Conservation (phyloP, 2,797 vertebrate species). For the Masticophis lateralis region DNA sequence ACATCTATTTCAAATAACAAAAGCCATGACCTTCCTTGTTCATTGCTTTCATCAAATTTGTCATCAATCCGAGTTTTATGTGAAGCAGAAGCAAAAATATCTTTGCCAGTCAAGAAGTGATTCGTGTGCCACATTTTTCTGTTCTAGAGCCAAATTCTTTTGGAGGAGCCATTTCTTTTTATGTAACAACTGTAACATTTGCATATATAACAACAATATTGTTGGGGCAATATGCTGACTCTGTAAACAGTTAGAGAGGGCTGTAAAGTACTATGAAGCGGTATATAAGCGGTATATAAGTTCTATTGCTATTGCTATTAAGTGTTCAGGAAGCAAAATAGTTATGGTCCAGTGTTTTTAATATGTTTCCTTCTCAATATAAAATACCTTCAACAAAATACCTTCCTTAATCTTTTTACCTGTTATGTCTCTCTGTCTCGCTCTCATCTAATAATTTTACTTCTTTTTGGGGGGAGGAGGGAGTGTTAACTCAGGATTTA, state of each 20-base stretch:
- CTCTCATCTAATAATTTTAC: neutral
- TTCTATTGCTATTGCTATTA: neutral
- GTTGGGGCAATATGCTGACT: no score
- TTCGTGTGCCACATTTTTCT: neutral
- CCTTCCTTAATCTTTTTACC: neutral
- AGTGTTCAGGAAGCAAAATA: neutral
- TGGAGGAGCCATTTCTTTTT: neutral
- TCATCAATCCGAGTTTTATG: no score
- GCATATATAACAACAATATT: neutral
- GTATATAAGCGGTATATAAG: no score
- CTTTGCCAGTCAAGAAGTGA: neutral
- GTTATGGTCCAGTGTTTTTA: neutral
- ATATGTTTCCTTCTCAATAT: neutral
- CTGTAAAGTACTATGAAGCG: no score
- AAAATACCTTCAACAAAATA: neutral
- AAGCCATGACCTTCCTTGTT: no score
- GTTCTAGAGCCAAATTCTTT: neutral
- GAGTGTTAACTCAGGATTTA: conserved; percentile 30
- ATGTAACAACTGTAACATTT: neutral
- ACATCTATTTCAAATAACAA: no score
- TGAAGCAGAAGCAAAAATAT: neutral
- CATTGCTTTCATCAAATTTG: no score
- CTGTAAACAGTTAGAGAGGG: no score
- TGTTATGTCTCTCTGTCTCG: neutral
- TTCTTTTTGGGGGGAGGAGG: neutral